Evolutionary conservation across 2,113 vertebrate species (phyloP), one percentile per base, ranked within the genome.

Genomic region (Octodon degus): DNA sequence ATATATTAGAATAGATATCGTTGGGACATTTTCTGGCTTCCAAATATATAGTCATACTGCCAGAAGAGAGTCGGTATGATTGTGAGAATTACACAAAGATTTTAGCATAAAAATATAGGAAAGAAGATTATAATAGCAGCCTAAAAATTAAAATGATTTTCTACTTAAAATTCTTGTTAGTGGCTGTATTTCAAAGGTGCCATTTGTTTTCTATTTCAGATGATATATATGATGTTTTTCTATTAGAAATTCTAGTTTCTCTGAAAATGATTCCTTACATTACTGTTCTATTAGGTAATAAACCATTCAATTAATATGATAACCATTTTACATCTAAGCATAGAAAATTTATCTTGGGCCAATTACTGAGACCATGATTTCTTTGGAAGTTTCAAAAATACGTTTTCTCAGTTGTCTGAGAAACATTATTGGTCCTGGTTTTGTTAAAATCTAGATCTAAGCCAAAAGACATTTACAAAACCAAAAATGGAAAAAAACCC

Each of bases 361-460:
- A 86, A 89, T 91, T 79, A 55, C 3, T 74, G 27, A 76, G 96
- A 88, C 10, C 40, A 47, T 47, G 14, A n/a, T 47, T 63, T 92
- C n/a, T 22, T 67, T 94, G 27, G 77, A 84, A 53, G 11, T 86
- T 79, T 93, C 70, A 47, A 94, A 84, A 93, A 25, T 3, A 43
- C 55, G 8, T 70, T 90, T 91, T 63, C 53, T 85, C 68, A 70
- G 27, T 72, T 76, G 27, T 86, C 34, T 40, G 70, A 43, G 37
- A 55, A 68, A 84, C 58, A 90, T 55, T 80, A 77, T 72, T 83
- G 96, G 67, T 89, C 86, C 89, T 85, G n/a, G 37, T 50, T 82
- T 90, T 91, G 63, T 72, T 83, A 68, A 50, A 47, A 68, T 79
- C 72, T 7, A 81, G 34, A 30, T 12, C 32, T 79, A 37, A 53